Evolutionary conservation across 2,888 invertebrate species (phyloP).

Genomic region (Griposia aprilina): DNA sequence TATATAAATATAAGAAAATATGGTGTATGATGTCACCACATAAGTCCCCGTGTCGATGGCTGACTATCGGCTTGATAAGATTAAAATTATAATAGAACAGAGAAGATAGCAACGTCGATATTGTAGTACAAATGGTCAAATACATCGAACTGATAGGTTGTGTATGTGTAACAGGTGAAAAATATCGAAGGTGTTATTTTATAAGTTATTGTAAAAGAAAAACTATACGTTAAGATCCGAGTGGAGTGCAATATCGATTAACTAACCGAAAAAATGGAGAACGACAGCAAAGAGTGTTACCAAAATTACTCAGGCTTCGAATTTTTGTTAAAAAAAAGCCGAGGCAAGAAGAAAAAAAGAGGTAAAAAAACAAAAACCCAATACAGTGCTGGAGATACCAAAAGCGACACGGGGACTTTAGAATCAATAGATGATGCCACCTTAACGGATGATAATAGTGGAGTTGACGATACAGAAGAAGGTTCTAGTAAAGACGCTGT

Average conservation of each 20-base stretch:
- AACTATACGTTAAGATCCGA: neutral
- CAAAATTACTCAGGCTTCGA: slow-evolving; percentile 47
- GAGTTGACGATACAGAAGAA: slow-evolving; percentile 46
- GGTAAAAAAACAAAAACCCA: slow-evolving; percentile 5
- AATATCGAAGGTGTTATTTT: slow-evolving; percentile 16
- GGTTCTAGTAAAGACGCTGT: slow-evolving; percentile 16
- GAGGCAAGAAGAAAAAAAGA: slow-evolving; percentile 54
- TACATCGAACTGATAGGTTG: slow-evolving; percentile 44
- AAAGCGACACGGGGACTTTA: slow-evolving; percentile 52
- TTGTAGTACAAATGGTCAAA: slow-evolving; percentile 42
- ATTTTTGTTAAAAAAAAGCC: slow-evolving; percentile 47
- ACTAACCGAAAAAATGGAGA: slow-evolving; percentile 43
- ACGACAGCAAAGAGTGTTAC: slow-evolving; percentile 22
- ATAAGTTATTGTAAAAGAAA: slow-evolving; percentile 4
- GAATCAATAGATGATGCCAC: slow-evolving; percentile 37
- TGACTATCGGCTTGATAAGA: slow-evolving; percentile 66
- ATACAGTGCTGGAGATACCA: slow-evolving; percentile 41
- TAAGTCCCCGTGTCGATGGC: slow-evolving; percentile 52
- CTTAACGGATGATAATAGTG: slow-evolving; percentile 55
- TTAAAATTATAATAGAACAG: slow-evolving; percentile 57
- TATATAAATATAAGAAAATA: slow-evolving; percentile 16
- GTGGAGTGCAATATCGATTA: neutral
- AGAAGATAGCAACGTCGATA: slow-evolving; percentile 53
- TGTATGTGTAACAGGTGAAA: slow-evolving; percentile 31
- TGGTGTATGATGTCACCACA: slow-evolving; percentile 58